These are phyloP conservation scores for Catharus fuscescens DNA, from an alignment of 2,113 vertebrate species.

Conservation along the genomic window DNA sequence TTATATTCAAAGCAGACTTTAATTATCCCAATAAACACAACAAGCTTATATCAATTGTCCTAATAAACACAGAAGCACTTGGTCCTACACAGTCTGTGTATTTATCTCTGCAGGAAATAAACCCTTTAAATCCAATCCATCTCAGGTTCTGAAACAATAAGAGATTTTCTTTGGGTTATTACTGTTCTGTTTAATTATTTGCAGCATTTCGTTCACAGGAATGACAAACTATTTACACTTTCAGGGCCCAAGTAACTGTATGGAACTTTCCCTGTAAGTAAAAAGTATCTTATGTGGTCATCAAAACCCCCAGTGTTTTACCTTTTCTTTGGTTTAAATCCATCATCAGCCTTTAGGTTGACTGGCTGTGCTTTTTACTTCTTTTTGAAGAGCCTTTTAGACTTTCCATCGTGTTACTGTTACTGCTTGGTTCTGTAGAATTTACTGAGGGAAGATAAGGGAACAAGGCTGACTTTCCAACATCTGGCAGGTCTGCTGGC, in stretches of 20 bases:
- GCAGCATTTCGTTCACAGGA: background rate
- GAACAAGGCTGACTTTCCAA: background rate
- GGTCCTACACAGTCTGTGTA: background rate
- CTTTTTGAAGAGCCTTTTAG: background rate
- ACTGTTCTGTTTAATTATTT: background rate
- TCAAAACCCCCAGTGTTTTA: background rate
- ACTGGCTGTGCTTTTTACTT: background rate
- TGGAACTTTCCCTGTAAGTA: background rate
- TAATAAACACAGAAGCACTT: background rate
- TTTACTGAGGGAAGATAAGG: background rate
- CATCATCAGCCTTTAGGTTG: background rate
- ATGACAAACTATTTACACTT: background rate
- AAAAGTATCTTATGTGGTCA: background rate
- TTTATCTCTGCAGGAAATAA: background rate
- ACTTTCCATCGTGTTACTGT: background rate
- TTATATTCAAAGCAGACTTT: background rate
- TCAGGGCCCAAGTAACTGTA: background rate
- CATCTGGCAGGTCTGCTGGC: background rate
- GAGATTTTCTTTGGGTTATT: background rate
- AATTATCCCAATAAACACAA: slow-evolving; percentile 26
- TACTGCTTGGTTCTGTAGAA: background rate
- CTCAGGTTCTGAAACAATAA: background rate
- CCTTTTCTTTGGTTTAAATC: background rate
- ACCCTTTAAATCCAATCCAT: background rate
- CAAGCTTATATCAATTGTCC: background rate